phyloP scores from a whole-genome alignment of 2,113 vertebrate species.

The Thalassoma bifasciatum region DNA sequence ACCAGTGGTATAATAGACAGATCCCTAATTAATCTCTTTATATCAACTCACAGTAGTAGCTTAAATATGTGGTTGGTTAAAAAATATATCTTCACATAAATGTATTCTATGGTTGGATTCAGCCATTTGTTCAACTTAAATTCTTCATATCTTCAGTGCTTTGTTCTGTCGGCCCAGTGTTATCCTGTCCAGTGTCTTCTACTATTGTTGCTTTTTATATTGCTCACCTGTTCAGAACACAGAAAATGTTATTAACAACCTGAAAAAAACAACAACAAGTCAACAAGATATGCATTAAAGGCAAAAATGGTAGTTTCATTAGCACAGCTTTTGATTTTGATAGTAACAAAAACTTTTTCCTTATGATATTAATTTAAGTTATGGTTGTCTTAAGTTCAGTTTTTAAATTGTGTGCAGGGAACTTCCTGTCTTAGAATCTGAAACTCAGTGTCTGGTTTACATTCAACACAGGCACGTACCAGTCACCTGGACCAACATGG shows the following conservation, averaged over 20 bases:
- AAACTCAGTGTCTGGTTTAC: too few species aligned
- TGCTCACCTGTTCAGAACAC: constrained; percentile 60
- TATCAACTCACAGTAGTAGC: constrained; percentile 97
- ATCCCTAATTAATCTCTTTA: constrained; percentile 92
- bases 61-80: constrained; percentile 93
- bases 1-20: constrained; percentile 98
- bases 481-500: constrained; percentile 83
- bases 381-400: too few species aligned
- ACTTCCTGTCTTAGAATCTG: too few species aligned
- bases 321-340: too few species aligned
- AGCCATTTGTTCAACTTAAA: constrained; percentile 50
- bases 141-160: constrained; percentile 57
- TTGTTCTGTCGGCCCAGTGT: constrained; percentile 54
- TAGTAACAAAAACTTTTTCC: too few species aligned
- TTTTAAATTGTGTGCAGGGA: too few species aligned
- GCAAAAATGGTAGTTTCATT: background rate
- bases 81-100: constrained; percentile 95
- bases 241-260: background rate
- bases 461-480: constrained; percentile 82
- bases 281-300: background rate
- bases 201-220: constrained; percentile 70
- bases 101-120: constrained; percentile 74
- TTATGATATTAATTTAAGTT: too few species aligned
- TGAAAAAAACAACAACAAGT: background rate
- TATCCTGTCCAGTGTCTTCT: constrained; percentile 65